Percentiles rank a stretch among this genome's conserved stretches.
Conservation (phyloP, 2,888 invertebrate species). For the Cantharis nigra region DNA sequence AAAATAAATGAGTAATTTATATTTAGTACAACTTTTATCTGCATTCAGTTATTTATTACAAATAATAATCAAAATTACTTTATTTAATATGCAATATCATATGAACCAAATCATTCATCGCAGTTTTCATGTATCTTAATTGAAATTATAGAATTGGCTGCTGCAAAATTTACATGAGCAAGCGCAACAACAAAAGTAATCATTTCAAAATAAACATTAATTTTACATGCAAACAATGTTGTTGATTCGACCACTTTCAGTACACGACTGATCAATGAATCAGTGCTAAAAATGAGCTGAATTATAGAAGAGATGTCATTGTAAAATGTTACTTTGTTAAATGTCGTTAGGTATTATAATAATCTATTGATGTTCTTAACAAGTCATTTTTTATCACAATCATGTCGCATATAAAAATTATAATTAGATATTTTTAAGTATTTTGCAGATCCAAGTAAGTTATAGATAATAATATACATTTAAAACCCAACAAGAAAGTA, state of each 20-base stretch:
- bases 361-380: neutral
- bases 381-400: neutral
- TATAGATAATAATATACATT: neutral
- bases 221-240: neutral
- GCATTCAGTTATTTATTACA: neutral
- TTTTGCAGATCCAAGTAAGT: too few species aligned
- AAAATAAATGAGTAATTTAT: slow-evolving; percentile 36
- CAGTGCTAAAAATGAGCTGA: neutral
- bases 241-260: neutral
- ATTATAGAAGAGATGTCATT: neutral
- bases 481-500: neutral
- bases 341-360: neutral
- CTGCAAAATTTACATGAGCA: neutral
- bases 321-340: neutral
- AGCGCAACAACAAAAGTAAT: neutral
- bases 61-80: neutral
- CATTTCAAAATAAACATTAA: neutral
- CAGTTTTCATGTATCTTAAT: neutral
- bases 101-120: neutral
- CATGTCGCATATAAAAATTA: neutral
- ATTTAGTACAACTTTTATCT: neutral
- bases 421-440: neutral
- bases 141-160: neutral
- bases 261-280: neutral
- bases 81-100: neutral